Conservation (phyloP, 2,797 vertebrate species). For the Echiichthys vipera region DNA sequence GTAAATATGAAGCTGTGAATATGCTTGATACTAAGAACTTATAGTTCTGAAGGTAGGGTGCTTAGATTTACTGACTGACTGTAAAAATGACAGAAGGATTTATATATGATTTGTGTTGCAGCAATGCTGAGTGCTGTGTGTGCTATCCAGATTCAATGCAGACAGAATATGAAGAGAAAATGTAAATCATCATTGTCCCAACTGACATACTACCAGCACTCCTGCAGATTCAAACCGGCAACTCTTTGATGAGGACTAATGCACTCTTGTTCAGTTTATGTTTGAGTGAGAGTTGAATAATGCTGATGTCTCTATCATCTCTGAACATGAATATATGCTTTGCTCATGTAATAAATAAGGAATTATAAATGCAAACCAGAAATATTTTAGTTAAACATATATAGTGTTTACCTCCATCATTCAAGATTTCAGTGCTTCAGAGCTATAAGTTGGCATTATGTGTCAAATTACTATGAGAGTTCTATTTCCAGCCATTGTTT, state of each 20-base stretch:
- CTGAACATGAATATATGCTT: not conserved
- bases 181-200: not conserved
- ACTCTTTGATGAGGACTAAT: not conserved
- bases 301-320: not conserved
- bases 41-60: not conserved
- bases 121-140: not conserved
- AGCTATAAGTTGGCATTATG: conserved; percentile 60
- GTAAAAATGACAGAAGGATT: conserved; percentile 31
- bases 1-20: conserved; percentile 28
- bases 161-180: conserved; percentile 4
- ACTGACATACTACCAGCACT: not conserved
- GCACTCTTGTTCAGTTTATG: not conserved
- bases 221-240: conserved; percentile 14
- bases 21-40: not conserved
- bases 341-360: not conserved
- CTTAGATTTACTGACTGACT: not conserved
- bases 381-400: conserved; percentile 17
- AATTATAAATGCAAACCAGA: conserved; percentile 29
- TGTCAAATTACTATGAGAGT: conserved; percentile 72
- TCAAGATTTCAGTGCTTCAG: conserved; percentile 35
- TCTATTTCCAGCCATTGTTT: conserved; percentile 74
- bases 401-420: conserved; percentile 28
- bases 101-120: conserved; percentile 20
- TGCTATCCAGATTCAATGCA: conserved; percentile 26
- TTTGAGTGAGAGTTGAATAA: not conserved